A percentile compares a stretch with the other conserved stretches of the same genome.
phyloP scores from a whole-genome alignment of 2,797 vertebrate genomes.

The Cuniculus paca region DNA sequence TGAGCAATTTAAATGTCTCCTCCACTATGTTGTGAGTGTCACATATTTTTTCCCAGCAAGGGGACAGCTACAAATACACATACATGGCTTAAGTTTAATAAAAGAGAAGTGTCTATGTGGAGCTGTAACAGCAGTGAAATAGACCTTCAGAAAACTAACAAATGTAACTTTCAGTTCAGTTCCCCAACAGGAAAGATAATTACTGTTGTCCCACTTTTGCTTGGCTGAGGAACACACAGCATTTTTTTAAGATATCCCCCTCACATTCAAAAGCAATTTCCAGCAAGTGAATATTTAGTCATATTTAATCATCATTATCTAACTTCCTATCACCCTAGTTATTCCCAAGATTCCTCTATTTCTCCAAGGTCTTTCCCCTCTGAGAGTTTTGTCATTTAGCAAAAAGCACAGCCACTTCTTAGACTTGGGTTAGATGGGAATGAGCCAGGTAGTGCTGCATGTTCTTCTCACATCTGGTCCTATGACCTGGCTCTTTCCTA shows the following conservation, averaged over 20 bases:
- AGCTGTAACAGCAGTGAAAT: not conserved
- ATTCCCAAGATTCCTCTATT: not conserved
- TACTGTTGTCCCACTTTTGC: not conserved
- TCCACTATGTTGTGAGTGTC: too few species aligned
- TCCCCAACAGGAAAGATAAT: not conserved
- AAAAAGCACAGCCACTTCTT: fast-evolving
- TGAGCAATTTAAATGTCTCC: not conserved
- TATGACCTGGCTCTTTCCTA: not conserved
- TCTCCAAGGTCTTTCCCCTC: not conserved
- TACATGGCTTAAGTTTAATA: not conserved
- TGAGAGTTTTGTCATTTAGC: fast-evolving
- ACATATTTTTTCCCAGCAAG: not conserved
- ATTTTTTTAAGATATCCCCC: not conserved
- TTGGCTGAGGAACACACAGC: not conserved
- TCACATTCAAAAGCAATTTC: not conserved
- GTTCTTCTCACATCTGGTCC: not conserved
- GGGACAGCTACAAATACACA: not conserved
- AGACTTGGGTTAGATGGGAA: fast-evolving
- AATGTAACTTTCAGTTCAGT: not conserved
- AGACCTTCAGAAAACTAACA: not conserved
- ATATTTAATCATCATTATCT: not conserved
- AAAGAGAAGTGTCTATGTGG: not conserved
- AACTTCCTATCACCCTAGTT: not conserved
- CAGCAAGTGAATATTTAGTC: not conserved
- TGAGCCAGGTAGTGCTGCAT: fast-evolving